A percentile compares a stretch with the other conserved stretches of the same genome.
phyloP scores from a whole-genome alignment of 2,888 invertebrate species.

The Eupithecia tripunctaria region DNA sequence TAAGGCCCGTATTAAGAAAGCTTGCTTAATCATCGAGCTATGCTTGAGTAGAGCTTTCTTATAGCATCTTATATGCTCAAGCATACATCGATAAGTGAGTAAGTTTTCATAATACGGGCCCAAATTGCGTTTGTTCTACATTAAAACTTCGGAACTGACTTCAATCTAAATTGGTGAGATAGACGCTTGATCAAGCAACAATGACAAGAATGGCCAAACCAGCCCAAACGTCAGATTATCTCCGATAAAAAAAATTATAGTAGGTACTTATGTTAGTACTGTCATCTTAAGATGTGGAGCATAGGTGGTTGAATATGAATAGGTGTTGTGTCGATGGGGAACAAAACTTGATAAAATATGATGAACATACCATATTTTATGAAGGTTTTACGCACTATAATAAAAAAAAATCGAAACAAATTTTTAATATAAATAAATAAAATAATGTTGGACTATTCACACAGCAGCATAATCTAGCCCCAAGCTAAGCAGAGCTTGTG shows the following conservation, averaged over 20 bases:
- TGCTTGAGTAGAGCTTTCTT: too few relatives aligned
- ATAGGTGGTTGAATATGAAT: not conserved
- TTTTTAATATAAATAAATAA: too few relatives aligned
- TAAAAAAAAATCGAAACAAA: too few relatives aligned
- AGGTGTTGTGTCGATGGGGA: not conserved
- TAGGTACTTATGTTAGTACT: conserved; percentile 12
- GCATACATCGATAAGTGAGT: too few relatives aligned
- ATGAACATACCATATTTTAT: not conserved
- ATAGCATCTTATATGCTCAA: too few relatives aligned
- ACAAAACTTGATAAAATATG: not conserved
- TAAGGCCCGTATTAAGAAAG: too few relatives aligned
- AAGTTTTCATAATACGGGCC: conserved; percentile 73
- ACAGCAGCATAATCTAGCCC: too few relatives aligned
- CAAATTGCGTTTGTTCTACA: conserved; percentile 63
- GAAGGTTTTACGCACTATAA: too few relatives aligned
- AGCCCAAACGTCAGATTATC: conserved; percentile 42
- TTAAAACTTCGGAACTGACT: conserved; percentile 66
- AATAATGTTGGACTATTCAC: too few relatives aligned
- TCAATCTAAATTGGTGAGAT: conserved; percentile 63
- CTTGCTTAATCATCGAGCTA: too few relatives aligned
- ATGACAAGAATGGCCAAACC: conserved; percentile 50
- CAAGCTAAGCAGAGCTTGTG: too few relatives aligned
- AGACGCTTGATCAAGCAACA: conserved; percentile 60
- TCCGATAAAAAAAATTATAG: conserved; percentile 26
- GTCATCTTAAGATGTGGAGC: not conserved